Conservation (phyloP, 2,113 vertebrate genomes). For the Pithys albifrons region DNA sequence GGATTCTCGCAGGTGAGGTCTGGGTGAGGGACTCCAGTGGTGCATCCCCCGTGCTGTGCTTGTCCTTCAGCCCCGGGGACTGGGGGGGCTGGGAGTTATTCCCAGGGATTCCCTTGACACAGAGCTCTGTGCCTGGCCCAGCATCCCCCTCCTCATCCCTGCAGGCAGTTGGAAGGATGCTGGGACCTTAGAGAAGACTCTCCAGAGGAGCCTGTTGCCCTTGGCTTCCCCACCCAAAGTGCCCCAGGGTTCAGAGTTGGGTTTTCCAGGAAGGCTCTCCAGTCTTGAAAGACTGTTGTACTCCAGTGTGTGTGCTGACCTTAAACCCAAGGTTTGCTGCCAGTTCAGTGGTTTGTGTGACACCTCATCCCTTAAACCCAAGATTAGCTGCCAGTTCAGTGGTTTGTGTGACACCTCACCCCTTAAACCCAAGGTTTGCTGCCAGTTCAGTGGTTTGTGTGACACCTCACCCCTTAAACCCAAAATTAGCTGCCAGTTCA, state of each 20-base stretch:
- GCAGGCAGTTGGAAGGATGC: not conserved
- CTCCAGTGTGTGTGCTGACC: not conserved
- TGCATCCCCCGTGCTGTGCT: not conserved
- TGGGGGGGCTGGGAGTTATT: not conserved
- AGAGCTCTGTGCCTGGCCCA: fast-evolving
- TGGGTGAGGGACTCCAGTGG: not conserved
- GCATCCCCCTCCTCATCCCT: not conserved
- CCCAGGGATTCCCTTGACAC: not conserved
- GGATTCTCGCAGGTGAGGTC: not conserved
- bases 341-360: too few species aligned
- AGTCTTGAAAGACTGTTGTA: not conserved
- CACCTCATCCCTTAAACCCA: too few species aligned
- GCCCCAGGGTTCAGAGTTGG: fast-evolving
- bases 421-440: too few species aligned
- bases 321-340: too few species aligned
- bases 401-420: too few species aligned
- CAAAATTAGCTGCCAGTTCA: too few species aligned
- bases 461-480: too few species aligned
- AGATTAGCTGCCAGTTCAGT: too few species aligned
- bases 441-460: too few species aligned
- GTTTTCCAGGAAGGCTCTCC: not conserved
- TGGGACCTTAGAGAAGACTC: not conserved
- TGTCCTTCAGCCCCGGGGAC: fast-evolving
- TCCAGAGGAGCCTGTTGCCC: not conserved
- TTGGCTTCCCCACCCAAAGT: not conserved